phyloP scores from a whole-genome alignment of 2,888 invertebrate genomes.

The Aleiodes testaceus region DNA sequence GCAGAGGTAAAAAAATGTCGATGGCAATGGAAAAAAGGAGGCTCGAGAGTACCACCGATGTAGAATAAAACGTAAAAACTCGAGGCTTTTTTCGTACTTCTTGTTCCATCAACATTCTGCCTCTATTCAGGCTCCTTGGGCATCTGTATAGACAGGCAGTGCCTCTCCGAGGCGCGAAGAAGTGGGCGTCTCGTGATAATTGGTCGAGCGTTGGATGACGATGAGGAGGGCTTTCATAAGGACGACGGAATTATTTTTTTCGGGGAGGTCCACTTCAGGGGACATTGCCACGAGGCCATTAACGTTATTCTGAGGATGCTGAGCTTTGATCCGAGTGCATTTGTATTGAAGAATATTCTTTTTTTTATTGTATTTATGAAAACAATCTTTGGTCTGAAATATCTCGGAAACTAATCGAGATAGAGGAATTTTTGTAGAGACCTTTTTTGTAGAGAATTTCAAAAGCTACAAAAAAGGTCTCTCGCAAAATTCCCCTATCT shows the following conservation, averaged over 20 bases:
- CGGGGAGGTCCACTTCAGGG: conserved; percentile 61
- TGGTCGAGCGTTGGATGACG: conserved; percentile 57
- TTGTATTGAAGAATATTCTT: too few relatives aligned
- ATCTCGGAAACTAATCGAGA: too few relatives aligned
- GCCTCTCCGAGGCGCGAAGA: conserved; percentile 54
- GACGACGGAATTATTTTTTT: conserved; percentile 63
- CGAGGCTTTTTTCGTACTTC: conserved; percentile 23
- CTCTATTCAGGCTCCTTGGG: conserved; percentile 28
- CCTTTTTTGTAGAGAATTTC: too few relatives aligned
- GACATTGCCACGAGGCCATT: conserved; percentile 67
- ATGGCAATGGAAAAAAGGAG: conserved; percentile 20
- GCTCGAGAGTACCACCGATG: not conserved
- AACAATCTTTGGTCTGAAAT: too few relatives aligned
- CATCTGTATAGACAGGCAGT: conserved; percentile 32
- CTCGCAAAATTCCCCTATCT: too few relatives aligned
- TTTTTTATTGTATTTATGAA: too few relatives aligned
- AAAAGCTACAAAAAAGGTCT: too few relatives aligned
- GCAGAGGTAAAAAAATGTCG: conserved; percentile 18
- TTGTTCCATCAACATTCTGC: conserved; percentile 1
- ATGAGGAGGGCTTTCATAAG: conserved; percentile 48
- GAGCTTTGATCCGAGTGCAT: too few relatives aligned
- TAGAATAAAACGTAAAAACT: conserved; percentile 13
- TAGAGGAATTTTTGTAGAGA: too few relatives aligned
- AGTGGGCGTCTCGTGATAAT: conserved; percentile 65
- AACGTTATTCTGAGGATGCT: not conserved